These are phyloP conservation scores for Lithobates sylvaticus DNA, from an alignment of 2,797 vertebrate genomes.

Conservation along the genomic window DNA sequence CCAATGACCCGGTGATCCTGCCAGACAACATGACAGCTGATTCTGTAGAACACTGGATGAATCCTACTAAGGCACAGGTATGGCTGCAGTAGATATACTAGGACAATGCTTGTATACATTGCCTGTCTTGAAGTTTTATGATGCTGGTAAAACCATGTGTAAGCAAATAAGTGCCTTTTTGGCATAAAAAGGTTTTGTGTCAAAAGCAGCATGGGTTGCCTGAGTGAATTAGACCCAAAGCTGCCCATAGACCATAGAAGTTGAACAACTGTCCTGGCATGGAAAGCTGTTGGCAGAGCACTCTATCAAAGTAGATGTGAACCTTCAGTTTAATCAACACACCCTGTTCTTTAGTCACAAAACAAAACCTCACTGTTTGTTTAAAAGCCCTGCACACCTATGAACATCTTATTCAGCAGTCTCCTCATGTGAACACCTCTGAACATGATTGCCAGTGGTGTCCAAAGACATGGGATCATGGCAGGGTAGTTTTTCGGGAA, in stretches of 20 bases:
- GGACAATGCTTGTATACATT: neutral
- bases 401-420: too few species aligned
- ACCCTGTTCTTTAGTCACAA: too few species aligned
- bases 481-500: too few species aligned
- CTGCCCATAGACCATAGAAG: neutral
- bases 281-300: too few species aligned
- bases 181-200: neutral
- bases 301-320: too few species aligned
- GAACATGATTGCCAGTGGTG: too few species aligned
- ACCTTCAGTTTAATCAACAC: too few species aligned
- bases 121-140: neutral
- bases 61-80: slow-evolving; percentile 88
- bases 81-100: slow-evolving; percentile 36
- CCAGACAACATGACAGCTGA: slow-evolving; percentile 82
- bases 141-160: neutral
- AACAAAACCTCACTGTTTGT: too few species aligned
- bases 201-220: neutral
- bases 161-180: neutral
- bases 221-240: neutral
- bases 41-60: slow-evolving; percentile 88
- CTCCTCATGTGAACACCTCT: too few species aligned
- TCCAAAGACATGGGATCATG: too few species aligned
- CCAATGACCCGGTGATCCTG: slow-evolving; percentile 87
- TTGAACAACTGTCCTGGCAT: neutral
- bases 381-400: too few species aligned